These are phyloP conservation scores for Triplophysa yarkandensis DNA, from an alignment of 2,797 vertebrate species.

Conservation along the genomic window DNA sequence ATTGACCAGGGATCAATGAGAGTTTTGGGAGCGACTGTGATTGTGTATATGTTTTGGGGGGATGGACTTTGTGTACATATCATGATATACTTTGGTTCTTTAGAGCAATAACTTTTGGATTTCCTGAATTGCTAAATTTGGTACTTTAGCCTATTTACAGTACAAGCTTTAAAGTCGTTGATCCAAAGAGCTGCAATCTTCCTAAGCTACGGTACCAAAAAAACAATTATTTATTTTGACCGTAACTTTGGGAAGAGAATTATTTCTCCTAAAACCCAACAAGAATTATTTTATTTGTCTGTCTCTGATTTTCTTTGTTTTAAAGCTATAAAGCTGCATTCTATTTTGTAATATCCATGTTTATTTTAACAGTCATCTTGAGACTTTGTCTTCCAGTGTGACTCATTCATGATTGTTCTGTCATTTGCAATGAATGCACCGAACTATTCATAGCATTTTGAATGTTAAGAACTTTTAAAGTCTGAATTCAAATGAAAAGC, in stretches of 20 bases:
- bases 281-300: constrained; percentile 3
- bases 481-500: constrained; percentile 1
- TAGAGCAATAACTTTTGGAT: constrained; percentile 3
- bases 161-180: not conserved
- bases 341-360: constrained; percentile 2
- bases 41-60: too few species aligned
- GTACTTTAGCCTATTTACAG: not conserved
- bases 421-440: not conserved
- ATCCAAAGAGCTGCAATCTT: constrained; percentile 1
- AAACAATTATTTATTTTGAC: not conserved
- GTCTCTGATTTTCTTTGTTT: not conserved
- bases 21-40: too few species aligned
- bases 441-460: not conserved
- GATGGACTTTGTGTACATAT: not conserved
- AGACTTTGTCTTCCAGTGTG: not conserved
- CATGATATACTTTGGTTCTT: not conserved
- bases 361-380: not conserved
- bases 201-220: not conserved
- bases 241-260: not conserved
- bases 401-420: not conserved
- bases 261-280: not conserved
- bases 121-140: not conserved
- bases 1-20: not conserved
- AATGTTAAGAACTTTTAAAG: not conserved
- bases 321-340: not conserved